phyloP scores from a whole-genome alignment of 1,140 invertebrate genomes.

The Nasonia giraulti region DNA sequence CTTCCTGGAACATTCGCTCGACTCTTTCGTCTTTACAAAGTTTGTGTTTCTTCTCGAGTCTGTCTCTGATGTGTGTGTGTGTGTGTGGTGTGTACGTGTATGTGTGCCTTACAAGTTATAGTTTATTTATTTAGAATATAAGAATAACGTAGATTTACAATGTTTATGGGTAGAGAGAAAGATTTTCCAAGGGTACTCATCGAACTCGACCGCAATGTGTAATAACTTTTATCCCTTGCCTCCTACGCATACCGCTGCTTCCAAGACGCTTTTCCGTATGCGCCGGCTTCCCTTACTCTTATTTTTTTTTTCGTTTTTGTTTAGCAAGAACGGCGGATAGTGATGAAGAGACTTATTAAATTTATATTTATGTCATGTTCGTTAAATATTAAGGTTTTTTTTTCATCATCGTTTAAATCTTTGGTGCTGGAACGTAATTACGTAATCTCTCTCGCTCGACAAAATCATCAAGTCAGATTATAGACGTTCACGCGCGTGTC shows the following conservation, averaged over 20 bases:
- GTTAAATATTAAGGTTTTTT: constrained; percentile 31
- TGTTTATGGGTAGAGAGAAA: constrained; percentile 22
- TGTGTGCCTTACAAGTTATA: constrained; percentile 8
- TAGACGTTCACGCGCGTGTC: neutral
- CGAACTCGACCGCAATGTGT: constrained; percentile 30
- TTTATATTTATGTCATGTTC: constrained; percentile 29
- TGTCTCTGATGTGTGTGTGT: neutral
- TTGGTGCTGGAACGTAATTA: constrained; percentile 43
- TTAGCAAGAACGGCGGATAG: constrained; percentile 41
- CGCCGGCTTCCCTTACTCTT: neutral
- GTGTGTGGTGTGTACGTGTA: neutral
- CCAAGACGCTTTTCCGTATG: neutral
- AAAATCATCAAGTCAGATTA: neutral
- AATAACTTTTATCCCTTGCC: neutral
- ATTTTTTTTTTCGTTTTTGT: constrained; percentile 13
- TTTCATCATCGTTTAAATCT: constrained; percentile 20
- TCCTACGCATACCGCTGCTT: neutral
- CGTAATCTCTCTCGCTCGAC: constrained; percentile 13
- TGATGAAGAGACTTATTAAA: constrained; percentile 44
- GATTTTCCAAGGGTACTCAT: constrained; percentile 35
- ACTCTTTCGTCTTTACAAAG: constrained; percentile 14
- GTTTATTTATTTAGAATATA: constrained; percentile 42
- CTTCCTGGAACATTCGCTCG: constrained; percentile 15
- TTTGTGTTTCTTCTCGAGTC: neutral
- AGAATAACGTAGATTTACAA: constrained; percentile 41